Evolutionary conservation across 2,797 vertebrate species (phyloP).

Genomic region (Acipenser oxyrinchus): DNA sequence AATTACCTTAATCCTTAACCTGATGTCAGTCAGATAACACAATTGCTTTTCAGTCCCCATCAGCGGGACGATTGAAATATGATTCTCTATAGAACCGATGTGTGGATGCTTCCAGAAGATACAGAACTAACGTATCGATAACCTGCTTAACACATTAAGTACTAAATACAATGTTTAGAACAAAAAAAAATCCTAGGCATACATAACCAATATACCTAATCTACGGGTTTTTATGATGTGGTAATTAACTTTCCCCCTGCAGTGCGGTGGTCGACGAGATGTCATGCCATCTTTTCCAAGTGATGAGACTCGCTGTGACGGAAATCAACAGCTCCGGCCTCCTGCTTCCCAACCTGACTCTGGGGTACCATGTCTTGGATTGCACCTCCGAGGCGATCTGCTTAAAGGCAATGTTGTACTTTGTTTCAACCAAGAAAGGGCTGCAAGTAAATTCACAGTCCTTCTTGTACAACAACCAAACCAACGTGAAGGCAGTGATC

Average conservation of each 20-base stretch:
- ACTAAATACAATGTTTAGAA: too few relatives aligned
- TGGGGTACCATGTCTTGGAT: not conserved
- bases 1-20: too few relatives aligned
- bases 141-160: too few relatives aligned
- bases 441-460: not conserved
- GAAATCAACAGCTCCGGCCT: not conserved
- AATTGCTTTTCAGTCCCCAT: too few relatives aligned
- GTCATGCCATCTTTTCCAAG: not conserved
- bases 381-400: not conserved
- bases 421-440: not conserved
- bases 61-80: too few relatives aligned
- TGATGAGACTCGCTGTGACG: not conserved
- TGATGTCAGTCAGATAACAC: too few relatives aligned
- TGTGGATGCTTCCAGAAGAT: too few relatives aligned
- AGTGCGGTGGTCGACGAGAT: not conserved
- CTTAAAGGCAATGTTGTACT: not conserved
- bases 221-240: not conserved
- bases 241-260: not conserved
- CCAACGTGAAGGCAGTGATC: not conserved
- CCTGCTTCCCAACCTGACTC: not conserved
- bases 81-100: too few relatives aligned
- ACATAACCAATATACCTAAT: not conserved
- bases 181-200: too few relatives aligned
- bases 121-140: too few relatives aligned
- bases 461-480: not conserved